Evolutionary conservation across 2,888 invertebrate species (phyloP), one percentile per base, ranked within the genome.

Genomic region (Hydraecia micacea): DNA sequence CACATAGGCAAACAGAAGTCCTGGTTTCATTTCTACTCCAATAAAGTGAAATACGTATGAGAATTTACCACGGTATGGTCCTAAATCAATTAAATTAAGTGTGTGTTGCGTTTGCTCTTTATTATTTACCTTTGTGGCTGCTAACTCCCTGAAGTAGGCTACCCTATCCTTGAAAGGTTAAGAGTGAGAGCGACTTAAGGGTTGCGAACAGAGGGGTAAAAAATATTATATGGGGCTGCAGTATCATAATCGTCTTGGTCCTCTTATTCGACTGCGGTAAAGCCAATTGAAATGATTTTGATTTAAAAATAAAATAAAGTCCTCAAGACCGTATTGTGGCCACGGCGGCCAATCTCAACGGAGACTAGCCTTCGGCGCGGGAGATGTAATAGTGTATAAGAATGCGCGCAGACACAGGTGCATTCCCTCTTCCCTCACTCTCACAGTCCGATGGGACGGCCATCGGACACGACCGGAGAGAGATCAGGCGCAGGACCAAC

Each of bases 81-180:
- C 76, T 80, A 84, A 82, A 85, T 87, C 84, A 88, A 86, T 83
- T 13, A 83, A 80, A 78, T 79, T 73, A 86, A 84, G 79, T 80
- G 65, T 62, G 60, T 39, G 55, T 65, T 78, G 49, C 66, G 36
- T 75, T 82, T 71, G 52, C 49, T 65, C 21, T 75, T 63, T 79
- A 62, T 65, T 82, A 72, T 82, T 73, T 73, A 86, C 67, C 52
- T 73, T 71, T 68, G 49, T 73, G 67, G 32, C 49, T 60, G 32
- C 39, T 62, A 60, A 63, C 25, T 80, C 81, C 75, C 75, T 63
- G 15, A 65, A 72, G 68, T 65, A 49, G 46, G 28, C 11, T 62
- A 62, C 52, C 21, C 42, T 32, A 52, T 65, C 15, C 68, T 62
- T 55, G 8, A 32, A 60, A 71, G 62, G 70, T 71, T n/a, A 71